These are phyloP conservation scores for Linnaemya vulpina DNA, from an alignment of 2,888 invertebrate genomes.

Conservation along the genomic window DNA sequence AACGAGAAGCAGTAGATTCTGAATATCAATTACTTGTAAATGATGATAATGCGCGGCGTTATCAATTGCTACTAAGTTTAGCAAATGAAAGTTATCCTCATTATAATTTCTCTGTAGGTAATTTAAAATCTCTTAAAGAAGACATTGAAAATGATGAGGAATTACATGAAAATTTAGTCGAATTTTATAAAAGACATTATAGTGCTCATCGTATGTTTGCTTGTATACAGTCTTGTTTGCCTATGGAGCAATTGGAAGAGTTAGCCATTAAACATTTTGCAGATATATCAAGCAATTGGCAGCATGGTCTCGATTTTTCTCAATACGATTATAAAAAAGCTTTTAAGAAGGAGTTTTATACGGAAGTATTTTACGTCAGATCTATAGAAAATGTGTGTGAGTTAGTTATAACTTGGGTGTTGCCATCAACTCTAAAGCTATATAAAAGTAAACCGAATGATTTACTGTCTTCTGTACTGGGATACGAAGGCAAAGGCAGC, in stretches of 20 bases:
- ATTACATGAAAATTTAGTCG: slow-evolving; percentile 88
- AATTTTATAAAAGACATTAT: slow-evolving; percentile 90
- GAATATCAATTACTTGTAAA: slow-evolving; percentile 92
- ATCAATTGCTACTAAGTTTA: slow-evolving; percentile 89
- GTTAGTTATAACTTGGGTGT: slow-evolving; percentile 84
- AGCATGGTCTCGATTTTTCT: slow-evolving; percentile 86
- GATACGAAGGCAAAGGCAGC: slow-evolving; percentile 93
- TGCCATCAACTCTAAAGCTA: slow-evolving; percentile 76
- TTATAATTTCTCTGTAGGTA: slow-evolving; percentile 93
- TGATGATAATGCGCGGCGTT: slow-evolving; percentile 89
- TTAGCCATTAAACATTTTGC: slow-evolving; percentile 86
- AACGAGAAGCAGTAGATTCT: slow-evolving; percentile 94
- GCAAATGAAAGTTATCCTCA: slow-evolving; percentile 88
- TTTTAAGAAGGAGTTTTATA: slow-evolving; percentile 79
- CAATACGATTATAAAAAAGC: slow-evolving; percentile 79
- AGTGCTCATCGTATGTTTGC: slow-evolving; percentile 94
- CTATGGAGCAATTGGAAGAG: slow-evolving; percentile 80
- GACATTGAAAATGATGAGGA: slow-evolving; percentile 85
- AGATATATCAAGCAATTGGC: slow-evolving; percentile 87
- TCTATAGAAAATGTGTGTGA: slow-evolving; percentile 89
- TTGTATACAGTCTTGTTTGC: slow-evolving; percentile 87
- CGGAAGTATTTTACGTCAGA: slow-evolving; percentile 87
- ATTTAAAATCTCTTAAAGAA: slow-evolving; percentile 88
- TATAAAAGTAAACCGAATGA: slow-evolving; percentile 84
- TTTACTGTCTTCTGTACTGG: slow-evolving; percentile 91